A percentile compares a stretch with the other conserved stretches of the same genome.
phyloP scores from a whole-genome alignment of 2,113 vertebrate genomes.

The Recurvirostra avosetta region DNA sequence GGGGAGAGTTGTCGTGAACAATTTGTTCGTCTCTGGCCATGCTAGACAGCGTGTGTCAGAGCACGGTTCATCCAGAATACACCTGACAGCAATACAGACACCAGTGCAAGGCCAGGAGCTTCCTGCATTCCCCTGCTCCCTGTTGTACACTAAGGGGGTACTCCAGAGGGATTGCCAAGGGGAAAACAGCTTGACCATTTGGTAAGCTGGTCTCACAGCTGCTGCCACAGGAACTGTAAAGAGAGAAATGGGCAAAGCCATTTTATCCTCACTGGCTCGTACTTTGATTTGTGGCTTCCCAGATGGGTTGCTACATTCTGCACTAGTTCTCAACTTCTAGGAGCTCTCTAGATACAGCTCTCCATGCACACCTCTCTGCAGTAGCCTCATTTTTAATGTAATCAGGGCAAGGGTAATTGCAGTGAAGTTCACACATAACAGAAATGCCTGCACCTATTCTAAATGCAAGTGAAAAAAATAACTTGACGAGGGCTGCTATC shows the following conservation, averaged over 20 bases:
- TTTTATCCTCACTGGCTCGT: background rate
- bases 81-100: background rate
- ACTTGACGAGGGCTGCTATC: background rate
- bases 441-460: background rate
- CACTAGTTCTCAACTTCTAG: background rate
- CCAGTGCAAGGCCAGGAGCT: background rate
- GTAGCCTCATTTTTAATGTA: background rate
- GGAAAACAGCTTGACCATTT: background rate
- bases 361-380: background rate
- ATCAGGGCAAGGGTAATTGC: background rate
- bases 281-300: background rate
- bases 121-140: background rate
- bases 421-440: background rate
- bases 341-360: background rate
- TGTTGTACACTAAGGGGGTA: background rate
- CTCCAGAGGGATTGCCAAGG: background rate
- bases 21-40: background rate
- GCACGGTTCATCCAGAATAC: background rate
- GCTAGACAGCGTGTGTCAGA: background rate
- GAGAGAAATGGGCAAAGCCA: background rate
- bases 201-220: background rate
- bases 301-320: background rate
- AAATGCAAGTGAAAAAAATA: conserved; percentile 2
- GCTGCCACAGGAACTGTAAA: background rate
- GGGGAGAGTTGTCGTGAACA: background rate